A percentile compares a stretch with the other conserved stretches of the same genome.
Conservation (phyloP, 2,113 vertebrate genomes). For the Oophaga pumilio region DNA sequence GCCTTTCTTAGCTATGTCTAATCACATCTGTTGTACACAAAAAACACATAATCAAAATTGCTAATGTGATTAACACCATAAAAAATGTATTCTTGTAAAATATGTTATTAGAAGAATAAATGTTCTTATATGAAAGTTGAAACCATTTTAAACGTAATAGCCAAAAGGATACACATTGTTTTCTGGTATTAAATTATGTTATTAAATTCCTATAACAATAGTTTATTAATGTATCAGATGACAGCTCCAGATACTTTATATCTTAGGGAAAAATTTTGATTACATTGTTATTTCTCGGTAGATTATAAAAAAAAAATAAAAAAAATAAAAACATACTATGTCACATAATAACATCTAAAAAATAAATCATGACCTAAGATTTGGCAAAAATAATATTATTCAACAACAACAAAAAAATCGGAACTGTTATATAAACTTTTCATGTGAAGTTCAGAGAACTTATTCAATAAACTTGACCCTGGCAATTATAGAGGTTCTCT, state of each 20-base stretch:
- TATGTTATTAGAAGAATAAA: background rate
- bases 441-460: too few species aligned
- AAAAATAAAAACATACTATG: background rate
- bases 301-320: background rate
- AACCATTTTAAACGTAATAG: background rate
- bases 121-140: slow-evolving; percentile 20
- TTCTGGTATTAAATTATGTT: background rate
- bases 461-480: too few species aligned
- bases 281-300: background rate
- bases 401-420: too few species aligned
- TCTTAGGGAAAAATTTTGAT: background rate
- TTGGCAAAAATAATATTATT: too few species aligned
- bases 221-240: background rate
- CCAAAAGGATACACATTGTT: background rate
- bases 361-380: too few species aligned
- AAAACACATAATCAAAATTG: background rate
- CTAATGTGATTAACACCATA: background rate
- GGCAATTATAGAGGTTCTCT: too few species aligned
- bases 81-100: background rate
- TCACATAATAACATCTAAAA: too few species aligned
- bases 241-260: background rate
- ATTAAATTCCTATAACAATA: background rate
- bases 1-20: background rate
- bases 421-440: too few species aligned
- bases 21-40: background rate